Base-by-base conservation (phyloP, 1,140 invertebrate species). In the Psilanteris sp. region DNA sequence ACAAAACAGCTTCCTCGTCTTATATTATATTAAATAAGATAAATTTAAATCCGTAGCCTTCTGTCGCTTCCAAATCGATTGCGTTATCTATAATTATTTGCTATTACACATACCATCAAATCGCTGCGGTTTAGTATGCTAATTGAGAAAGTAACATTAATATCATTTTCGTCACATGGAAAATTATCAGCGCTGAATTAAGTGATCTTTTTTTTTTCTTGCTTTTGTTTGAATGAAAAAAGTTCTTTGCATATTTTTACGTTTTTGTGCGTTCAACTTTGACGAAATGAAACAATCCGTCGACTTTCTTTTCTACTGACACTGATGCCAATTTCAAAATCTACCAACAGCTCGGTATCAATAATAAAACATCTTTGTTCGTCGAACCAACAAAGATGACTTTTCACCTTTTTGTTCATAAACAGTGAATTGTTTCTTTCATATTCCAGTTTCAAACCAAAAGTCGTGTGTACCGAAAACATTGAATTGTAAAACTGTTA, bases 71-170 rank as follows among this genome's bases (percentile, higher is more conserved):
- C 34, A 44, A 3, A 7, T 29, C 7, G 13, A 44, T 44, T 44
- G 26, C n/a, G 41, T 15, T 44, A 44, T 44, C 41, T 44, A 29
- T 44, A 44, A 44, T 29, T 18, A 44, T 14, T 29, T 13, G 14
- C 26, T 29, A 29, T 29, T 44, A 44, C 24, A 1, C 14, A 18
- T 26, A 26, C 41, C 39, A 44, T 29, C 26, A n/a, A n/a, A n/a
- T n/a, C n/a, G n/a, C n/a, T n/a, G n/a, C n/a, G 13, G 9, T 16
- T 3, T 44, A 22, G 26, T 44, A 44, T 29, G 41, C 26, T 44
- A 44, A 44, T 44, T 29, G 14, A 44, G 26, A 16, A 44, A 11
- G 9, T 0, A 22, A 16, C 9, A 7, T 24, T 26, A 11, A 37
- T n/a, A 44, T 22, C 24, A 44, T 44, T 29, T 44, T 29, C 26